These are phyloP conservation scores for Ellobius talpinus DNA, from an alignment of 2,113 vertebrate genomes.

Conservation along the genomic window DNA sequence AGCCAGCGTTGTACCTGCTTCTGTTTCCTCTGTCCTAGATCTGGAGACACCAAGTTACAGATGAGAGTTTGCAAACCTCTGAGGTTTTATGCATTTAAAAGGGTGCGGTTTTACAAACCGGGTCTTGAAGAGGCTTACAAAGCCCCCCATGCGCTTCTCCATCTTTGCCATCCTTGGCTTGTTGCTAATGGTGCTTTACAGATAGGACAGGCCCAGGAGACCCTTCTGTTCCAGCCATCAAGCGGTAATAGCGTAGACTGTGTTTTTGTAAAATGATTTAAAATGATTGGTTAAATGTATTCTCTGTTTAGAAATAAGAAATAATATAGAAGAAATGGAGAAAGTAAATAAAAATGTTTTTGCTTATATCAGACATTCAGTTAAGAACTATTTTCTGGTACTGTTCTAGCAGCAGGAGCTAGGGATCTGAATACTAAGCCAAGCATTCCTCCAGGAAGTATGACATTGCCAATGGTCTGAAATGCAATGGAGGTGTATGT, in stretches of 20 bases:
- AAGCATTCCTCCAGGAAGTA: background rate
- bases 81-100: background rate
- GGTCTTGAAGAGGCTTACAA: background rate
- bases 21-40: background rate
- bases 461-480: background rate
- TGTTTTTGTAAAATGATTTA: background rate
- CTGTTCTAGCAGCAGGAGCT: background rate
- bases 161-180: background rate
- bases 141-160: background rate
- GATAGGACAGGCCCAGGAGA: background rate
- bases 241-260: no score
- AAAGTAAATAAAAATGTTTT: background rate
- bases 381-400: background rate
- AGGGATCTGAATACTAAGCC: background rate
- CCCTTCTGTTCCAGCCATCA: background rate
- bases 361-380: background rate
- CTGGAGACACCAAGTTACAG: background rate
- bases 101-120: background rate
- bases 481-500: background rate
- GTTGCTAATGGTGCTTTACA: accelerated
- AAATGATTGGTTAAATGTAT: background rate
- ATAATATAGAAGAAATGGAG: background rate
- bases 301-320: constrained; percentile 5
- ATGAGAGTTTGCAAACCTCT: background rate
- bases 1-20: background rate